Evolutionary conservation across 2,888 invertebrate species (phyloP).

Genomic region (Parthenolecanium corni): DNA sequence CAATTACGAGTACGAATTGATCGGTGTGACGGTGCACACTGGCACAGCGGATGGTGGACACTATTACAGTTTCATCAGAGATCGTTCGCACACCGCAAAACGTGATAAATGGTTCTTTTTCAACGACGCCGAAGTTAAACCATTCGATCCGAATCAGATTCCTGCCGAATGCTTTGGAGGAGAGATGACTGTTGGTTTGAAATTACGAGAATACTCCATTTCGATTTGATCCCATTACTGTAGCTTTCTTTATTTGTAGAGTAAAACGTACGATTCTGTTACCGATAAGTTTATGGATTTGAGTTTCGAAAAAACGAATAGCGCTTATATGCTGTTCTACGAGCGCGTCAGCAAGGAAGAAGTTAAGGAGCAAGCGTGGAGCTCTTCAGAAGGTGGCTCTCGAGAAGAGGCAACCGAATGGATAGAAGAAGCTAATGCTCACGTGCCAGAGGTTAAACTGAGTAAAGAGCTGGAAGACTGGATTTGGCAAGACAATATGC

Average conservation of each 20-base stretch:
- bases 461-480: slow-evolving; percentile 77
- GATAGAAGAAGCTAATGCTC: slow-evolving; percentile 33
- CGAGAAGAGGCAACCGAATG: slow-evolving; percentile 35
- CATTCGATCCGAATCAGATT: slow-evolving; percentile 87
- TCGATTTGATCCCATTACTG: slow-evolving; percentile 10
- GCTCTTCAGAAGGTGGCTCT: slow-evolving; percentile 38
- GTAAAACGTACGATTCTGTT: slow-evolving; percentile 91
- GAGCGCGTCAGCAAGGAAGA: slow-evolving; percentile 49
- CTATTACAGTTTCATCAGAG: slow-evolving; percentile 90
- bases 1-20: slow-evolving; percentile 55
- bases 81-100: slow-evolving; percentile 49
- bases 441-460: slow-evolving; percentile 43
- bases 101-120: slow-evolving; percentile 87
- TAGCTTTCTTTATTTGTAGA: slow-evolving; percentile 44
- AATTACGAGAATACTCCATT: not conserved
- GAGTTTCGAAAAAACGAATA: slow-evolving; percentile 94
- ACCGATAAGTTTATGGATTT: slow-evolving; percentile 96
- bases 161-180: slow-evolving; percentile 94
- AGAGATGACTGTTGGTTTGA: slow-evolving; percentile 71
- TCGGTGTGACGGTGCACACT: slow-evolving; percentile 92
- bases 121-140: slow-evolving; percentile 87
- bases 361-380: slow-evolving; percentile 35
- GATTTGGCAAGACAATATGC: slow-evolving; percentile 96
- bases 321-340: slow-evolving; percentile 94
- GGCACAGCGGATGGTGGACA: slow-evolving; percentile 97